phyloP scores from a whole-genome alignment of 2,797 vertebrate genomes.

The Sandelia bainsii region DNA sequence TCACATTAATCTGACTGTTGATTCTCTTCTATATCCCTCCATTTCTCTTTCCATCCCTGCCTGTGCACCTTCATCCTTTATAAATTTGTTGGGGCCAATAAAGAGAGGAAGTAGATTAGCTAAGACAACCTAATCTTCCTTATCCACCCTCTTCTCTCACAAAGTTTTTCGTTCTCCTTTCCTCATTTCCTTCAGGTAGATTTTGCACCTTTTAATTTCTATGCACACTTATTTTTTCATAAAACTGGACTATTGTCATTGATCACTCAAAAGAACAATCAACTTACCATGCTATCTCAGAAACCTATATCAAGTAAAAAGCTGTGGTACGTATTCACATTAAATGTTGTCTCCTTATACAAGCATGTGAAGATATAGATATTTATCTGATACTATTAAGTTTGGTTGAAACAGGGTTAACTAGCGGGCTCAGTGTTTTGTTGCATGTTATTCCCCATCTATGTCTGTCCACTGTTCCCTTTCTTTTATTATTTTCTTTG shows the following conservation, averaged over 20 bases:
- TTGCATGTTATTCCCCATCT: background rate
- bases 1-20: conserved; percentile 28
- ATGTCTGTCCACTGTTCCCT: background rate
- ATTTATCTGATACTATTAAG: background rate
- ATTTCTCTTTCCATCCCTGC: conserved; percentile 18
- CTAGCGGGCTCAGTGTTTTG: background rate
- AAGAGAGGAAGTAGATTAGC: conserved; percentile 47
- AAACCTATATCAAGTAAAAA: background rate
- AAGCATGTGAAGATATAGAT: background rate
- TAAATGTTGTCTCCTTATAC: background rate
- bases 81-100: conserved; percentile 15
- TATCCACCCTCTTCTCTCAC: conserved; percentile 9
- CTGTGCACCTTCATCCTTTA: conserved; percentile 28
- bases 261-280: no score
- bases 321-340: background rate
- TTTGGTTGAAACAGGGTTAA: conserved; percentile 1
- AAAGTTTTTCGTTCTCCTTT: conserved; percentile 27
- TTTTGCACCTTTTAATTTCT: background rate
- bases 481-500: background rate
- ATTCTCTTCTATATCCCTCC: conserved; percentile 19
- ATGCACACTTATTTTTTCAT: background rate
- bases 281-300: no score
- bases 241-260: no score
- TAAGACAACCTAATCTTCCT: conserved; percentile 37
- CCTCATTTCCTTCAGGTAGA: conserved; percentile 4